phyloP scores from a whole-genome alignment of 2,888 invertebrate species.

The Dyspetes luteomarginatus region DNA sequence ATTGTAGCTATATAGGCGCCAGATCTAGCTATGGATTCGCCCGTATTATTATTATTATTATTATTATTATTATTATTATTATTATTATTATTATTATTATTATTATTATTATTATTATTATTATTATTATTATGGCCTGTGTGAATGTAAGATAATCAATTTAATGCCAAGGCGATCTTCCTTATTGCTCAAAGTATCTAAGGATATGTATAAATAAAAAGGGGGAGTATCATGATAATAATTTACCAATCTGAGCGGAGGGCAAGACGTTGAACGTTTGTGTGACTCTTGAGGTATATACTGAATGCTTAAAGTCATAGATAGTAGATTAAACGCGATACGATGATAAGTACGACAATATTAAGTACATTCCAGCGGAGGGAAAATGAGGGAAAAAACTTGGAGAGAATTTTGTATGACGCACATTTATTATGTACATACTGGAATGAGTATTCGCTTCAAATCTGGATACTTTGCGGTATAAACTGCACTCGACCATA shows the following conservation, averaged over 20 bases:
- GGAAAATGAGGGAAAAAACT: neutral
- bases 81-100: constrained; percentile 11
- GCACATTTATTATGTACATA: constrained; percentile 39
- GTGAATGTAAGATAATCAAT: constrained; percentile 52
- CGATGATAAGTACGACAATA: constrained; percentile 10
- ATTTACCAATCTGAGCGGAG: constrained; percentile 11
- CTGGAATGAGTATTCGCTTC: neutral
- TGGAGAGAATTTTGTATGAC: constrained; percentile 28
- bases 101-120: neutral
- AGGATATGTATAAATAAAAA: neutral
- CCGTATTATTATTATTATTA: constrained; percentile 3
- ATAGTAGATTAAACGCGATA: constrained; percentile 3
- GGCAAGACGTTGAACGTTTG: constrained; percentile 4
- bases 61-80: neutral
- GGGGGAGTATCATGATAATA: constrained; percentile 22
- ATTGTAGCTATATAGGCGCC: too few relatives aligned
- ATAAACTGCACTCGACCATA: neutral
- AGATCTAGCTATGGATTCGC: too few relatives aligned
- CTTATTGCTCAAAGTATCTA: constrained; percentile 74
- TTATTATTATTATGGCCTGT: constrained; percentile 5
- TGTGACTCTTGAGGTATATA: constrained; percentile 19
- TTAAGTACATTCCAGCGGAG: constrained; percentile 1
- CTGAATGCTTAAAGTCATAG: constrained; percentile 1
- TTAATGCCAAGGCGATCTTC: constrained; percentile 72
- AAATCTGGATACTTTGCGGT: constrained; percentile 19